Evolutionary conservation across 2,888 invertebrate species (phyloP).

Genomic region (Epinotia bilunana): DNA sequence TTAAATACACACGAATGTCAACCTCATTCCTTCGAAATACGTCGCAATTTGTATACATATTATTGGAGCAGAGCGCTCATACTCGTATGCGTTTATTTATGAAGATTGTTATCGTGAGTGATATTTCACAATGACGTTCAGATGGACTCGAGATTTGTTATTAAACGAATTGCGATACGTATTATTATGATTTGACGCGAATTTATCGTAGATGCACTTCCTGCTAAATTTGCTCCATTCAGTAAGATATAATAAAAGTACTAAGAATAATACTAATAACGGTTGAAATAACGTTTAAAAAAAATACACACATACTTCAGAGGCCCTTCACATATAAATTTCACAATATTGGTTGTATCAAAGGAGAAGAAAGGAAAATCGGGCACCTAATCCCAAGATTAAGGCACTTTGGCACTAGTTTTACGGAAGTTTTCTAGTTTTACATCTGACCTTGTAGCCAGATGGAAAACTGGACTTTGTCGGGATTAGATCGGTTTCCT

Average conservation of each 20-base stretch:
- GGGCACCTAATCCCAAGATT: too few species aligned
- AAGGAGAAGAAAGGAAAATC: too few species aligned
- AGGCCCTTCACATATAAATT: too few species aligned
- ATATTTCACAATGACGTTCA: slow-evolving; percentile 45
- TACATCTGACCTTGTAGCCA: too few species aligned
- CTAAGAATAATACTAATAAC: too few species aligned
- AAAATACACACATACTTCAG: too few species aligned
- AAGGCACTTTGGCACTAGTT: too few species aligned
- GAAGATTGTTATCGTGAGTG: slow-evolving; percentile 48
- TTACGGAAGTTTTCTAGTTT: too few species aligned
- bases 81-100: slow-evolving; percentile 43
- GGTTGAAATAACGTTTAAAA: too few species aligned
- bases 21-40: background rate
- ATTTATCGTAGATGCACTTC: slow-evolving; percentile 3
- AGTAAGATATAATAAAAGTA: background rate
- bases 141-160: slow-evolving; percentile 38
- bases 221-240: background rate
- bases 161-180: slow-evolving; percentile 34
- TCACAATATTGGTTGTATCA: too few species aligned
- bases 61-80: background rate
- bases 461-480: too few species aligned
- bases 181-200: slow-evolving; percentile 1
- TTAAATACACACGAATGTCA: background rate
- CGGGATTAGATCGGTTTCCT: too few species aligned
- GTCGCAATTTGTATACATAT: background rate